Evolutionary conservation across 2,797 vertebrate genomes (phyloP).

Genomic region (Hozukius guyotensis): DNA sequence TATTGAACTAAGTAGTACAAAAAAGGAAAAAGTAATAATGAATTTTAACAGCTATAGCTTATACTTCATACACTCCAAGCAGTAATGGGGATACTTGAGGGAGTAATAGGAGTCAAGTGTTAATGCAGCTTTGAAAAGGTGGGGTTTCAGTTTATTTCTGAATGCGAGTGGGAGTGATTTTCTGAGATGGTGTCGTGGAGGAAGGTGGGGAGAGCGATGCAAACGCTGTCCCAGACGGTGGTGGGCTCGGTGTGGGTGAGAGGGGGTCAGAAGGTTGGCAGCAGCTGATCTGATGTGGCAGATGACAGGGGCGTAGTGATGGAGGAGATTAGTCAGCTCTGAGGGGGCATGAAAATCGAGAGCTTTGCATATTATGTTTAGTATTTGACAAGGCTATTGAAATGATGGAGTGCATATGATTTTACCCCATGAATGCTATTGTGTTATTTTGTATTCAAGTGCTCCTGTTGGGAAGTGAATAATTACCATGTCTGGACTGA

Average conservation of each 20-base stretch:
- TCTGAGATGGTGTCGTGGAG: constrained; percentile 5
- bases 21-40: not conserved
- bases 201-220: not conserved
- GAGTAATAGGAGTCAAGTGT: constrained; percentile 16
- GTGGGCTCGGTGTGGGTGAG: constrained; percentile 55
- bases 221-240: constrained; percentile 47
- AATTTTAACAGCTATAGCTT: not conserved
- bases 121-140: constrained; percentile 5
- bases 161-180: constrained; percentile 22
- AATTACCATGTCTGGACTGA: not conserved
- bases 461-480: constrained; percentile 6
- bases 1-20: not conserved
- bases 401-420: not conserved
- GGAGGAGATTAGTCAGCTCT: constrained; percentile 46
- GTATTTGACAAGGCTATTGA: constrained; percentile 6
- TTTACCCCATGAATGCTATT: not conserved
- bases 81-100: not conserved
- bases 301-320: constrained; percentile 36
- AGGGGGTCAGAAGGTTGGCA: constrained; percentile 47
- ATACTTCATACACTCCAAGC: not conserved
- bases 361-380: constrained; percentile 1
- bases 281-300: constrained; percentile 45
- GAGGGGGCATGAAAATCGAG: constrained; percentile 23
- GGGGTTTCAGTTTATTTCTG: constrained; percentile 21
- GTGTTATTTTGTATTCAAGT: constrained; percentile 17